phyloP scores from a whole-genome alignment of 2,888 invertebrate species.

The Sminthurinus aureus region DNA sequence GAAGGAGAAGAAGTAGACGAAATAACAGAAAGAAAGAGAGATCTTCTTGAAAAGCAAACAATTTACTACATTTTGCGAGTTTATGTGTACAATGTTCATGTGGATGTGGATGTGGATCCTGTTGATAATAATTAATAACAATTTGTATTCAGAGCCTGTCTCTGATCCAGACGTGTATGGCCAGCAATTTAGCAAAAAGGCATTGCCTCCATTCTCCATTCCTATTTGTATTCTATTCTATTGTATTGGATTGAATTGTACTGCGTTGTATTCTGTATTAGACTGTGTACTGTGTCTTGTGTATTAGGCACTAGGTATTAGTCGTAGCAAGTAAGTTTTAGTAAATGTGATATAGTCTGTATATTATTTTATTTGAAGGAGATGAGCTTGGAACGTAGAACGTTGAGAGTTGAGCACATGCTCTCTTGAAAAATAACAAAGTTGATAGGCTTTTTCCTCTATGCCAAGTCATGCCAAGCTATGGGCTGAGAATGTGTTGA shows the following conservation, averaged over 20 bases:
- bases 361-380: no score
- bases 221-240: slow-evolving; percentile 11
- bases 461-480: no score
- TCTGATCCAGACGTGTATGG: slow-evolving; percentile 19
- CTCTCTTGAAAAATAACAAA: no score
- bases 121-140: slow-evolving; percentile 43
- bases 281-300: no score
- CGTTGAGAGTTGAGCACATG: neutral
- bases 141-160: slow-evolving; percentile 40
- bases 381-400: no score
- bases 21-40: neutral
- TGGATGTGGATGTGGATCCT: neutral
- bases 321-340: no score
- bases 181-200: slow-evolving; percentile 36
- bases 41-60: slow-evolving; percentile 27
- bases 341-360: no score
- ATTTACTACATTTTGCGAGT: slow-evolving; percentile 18
- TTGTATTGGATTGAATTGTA: no score
- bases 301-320: no score
- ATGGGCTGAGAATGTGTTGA: no score
- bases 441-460: no score
- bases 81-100: neutral
- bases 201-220: slow-evolving; percentile 17
- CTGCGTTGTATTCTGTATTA: slow-evolving; percentile 1
- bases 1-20: slow-evolving; percentile 9